Conservation (phyloP, 64 coral and sea anemone species). For the Platygyra sinensis region DNA sequence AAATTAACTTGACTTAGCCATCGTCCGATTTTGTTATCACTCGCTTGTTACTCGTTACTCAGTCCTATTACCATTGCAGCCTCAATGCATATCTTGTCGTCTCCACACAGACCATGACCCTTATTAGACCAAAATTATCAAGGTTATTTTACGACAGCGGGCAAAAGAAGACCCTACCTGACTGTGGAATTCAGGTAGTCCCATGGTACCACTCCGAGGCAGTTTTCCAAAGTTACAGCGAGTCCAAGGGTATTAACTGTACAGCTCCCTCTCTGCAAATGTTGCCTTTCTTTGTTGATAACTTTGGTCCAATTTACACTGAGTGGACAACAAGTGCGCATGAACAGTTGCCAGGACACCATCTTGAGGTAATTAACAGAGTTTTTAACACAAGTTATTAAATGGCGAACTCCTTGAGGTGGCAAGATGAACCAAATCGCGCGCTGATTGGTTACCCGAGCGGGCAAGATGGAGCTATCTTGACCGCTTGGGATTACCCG, state of each 20-base stretch:
- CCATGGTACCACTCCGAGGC: slow-evolving; percentile 15
- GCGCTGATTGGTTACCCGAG: too few species aligned
- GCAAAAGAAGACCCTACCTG: slow-evolving; percentile 31
- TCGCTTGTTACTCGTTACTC: too few species aligned
- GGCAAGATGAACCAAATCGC: too few species aligned
- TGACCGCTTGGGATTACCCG: too few species aligned
- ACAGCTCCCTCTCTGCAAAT: background rate
- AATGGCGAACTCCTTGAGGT: too few species aligned
- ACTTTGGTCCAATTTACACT: slow-evolving; percentile 51
- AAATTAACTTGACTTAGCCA: too few species aligned
- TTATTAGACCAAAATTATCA: slow-evolving; percentile 24
- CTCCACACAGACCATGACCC: background rate
- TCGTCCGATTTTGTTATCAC: too few species aligned
- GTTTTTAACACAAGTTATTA: too few species aligned
- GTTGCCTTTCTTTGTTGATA: slow-evolving; percentile 54
- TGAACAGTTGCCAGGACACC: slow-evolving; percentile 44
- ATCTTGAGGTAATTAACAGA: slow-evolving; percentile 37
- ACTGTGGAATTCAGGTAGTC: background rate
- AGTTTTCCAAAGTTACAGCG: slow-evolving; percentile 34
- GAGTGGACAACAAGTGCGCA: slow-evolving; percentile 65
- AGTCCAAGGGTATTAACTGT: background rate
- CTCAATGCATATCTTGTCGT: background rate
- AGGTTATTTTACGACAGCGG: slow-evolving; percentile 38
- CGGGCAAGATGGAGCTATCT: too few species aligned
- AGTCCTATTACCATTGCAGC: too few species aligned